A percentile compares a stretch with the other conserved stretches of the same genome.
These are phyloP conservation scores for Erythrocebus patas DNA, from an alignment of 2,113 vertebrate species.

Conservation along the genomic window DNA sequence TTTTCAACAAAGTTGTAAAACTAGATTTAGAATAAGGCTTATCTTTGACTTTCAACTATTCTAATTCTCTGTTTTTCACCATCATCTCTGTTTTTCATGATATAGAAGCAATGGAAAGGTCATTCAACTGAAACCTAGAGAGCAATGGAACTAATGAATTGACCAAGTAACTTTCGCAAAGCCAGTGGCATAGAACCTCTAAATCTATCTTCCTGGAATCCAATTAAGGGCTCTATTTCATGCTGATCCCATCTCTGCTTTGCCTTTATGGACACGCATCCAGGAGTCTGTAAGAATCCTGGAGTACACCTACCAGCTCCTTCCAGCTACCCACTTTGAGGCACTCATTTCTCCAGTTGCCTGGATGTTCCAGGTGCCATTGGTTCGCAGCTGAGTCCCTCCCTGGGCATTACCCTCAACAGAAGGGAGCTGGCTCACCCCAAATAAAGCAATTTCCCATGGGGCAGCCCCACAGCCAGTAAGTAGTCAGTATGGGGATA, in stretches of 20 bases:
- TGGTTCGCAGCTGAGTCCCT: neutral
- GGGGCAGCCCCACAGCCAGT: neutral
- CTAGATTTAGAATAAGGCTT: constrained; percentile 7
- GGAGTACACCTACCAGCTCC: neutral
- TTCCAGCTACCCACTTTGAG: neutral
- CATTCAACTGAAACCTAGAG: neutral
- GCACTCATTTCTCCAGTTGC: neutral
- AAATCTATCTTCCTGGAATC: neutral
- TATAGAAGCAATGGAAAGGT: neutral
- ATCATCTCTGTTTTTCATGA: neutral
- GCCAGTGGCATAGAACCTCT: neutral
- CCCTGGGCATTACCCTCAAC: neutral
- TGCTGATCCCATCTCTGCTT: neutral
- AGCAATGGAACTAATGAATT: neutral
- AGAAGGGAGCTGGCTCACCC: neutral
- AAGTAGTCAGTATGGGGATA: neutral
- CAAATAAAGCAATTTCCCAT: neutral
- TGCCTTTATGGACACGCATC: neutral
- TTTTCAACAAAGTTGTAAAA: constrained; percentile 1
- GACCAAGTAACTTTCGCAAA: neutral
- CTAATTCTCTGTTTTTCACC: neutral
- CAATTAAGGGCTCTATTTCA: neutral
- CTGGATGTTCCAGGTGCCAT: neutral
- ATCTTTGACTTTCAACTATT: neutral
- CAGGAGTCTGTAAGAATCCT: neutral